Evolutionary conservation across 1,140 invertebrate species (phyloP).

Genomic region (Rhopalosiphum padi): DNA sequence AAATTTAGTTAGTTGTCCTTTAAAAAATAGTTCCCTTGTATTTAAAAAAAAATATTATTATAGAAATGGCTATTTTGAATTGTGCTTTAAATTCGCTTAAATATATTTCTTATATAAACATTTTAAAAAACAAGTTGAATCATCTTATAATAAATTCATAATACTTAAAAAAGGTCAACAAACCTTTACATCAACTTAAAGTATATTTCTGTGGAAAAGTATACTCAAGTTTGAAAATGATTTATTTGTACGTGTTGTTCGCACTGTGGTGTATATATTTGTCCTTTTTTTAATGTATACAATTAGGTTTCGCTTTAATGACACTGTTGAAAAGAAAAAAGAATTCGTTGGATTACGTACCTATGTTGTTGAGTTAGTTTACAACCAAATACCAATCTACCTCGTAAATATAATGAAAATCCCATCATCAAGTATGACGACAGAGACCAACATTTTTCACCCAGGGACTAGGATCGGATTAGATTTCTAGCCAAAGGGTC

Average conservation of each 20-base stretch:
- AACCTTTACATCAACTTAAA: background rate
- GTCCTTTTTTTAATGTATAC: background rate
- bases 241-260: background rate
- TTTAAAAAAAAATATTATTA: background rate
- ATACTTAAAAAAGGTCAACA: background rate
- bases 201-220: background rate
- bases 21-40: background rate
- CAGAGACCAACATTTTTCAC: background rate
- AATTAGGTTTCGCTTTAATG: background rate
- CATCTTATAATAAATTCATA: background rate
- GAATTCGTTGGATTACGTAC: background rate
- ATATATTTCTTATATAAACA: background rate
- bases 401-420: constrained; percentile 17
- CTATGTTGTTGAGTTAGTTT: constrained; percentile 9
- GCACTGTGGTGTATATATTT: background rate
- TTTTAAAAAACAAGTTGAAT: background rate
- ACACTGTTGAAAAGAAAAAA: background rate
- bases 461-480: background rate
- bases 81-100: background rate
- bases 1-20: rapidly evolving
- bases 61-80: background rate
- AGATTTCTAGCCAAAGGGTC: background rate
- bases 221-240: background rate
- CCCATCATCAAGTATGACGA: background rate
- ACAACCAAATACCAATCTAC: background rate